These are phyloP conservation scores for Cremastobaeus sp. DNA, from an alignment of 2,888 invertebrate genomes.

Conservation along the genomic window DNA sequence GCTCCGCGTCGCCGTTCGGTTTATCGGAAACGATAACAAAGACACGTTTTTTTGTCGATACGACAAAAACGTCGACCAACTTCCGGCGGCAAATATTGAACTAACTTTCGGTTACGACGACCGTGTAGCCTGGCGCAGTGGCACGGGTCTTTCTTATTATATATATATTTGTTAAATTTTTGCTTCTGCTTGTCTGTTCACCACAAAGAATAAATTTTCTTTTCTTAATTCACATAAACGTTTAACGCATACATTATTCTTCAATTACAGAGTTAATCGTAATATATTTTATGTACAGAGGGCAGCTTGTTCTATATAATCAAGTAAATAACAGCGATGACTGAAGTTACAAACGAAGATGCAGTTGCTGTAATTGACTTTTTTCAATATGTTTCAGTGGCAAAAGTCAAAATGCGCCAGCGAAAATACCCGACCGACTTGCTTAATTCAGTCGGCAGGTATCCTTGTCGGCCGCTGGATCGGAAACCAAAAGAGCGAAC, in stretches of 20 bases:
- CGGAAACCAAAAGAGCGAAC: too few species aligned
- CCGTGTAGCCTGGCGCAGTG: constrained; percentile 61
- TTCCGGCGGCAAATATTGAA: too few species aligned
- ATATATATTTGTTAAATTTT: constrained; percentile 24
- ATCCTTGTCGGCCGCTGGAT: too few species aligned
- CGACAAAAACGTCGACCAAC: constrained; percentile 40
- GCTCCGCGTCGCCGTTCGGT: too few species aligned
- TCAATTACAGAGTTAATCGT: constrained; percentile 75
- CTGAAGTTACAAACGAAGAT: constrained; percentile 66
- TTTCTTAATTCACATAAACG: constrained; percentile 71
- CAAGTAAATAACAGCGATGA: constrained; percentile 67
- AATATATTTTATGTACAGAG: constrained; percentile 74
- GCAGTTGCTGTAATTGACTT: constrained; percentile 64
- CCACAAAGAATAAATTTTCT: constrained; percentile 61
- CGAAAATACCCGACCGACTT: too few species aligned
- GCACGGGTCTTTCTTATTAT: constrained; percentile 63
- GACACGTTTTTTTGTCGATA: constrained; percentile 42
- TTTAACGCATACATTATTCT: constrained; percentile 75
- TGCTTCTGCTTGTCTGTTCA: constrained; percentile 43
- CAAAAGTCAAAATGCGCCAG: constrained; percentile 22
- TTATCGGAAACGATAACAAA: constrained; percentile 8
- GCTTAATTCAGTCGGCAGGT: too few species aligned
- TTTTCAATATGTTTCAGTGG: constrained; percentile 35
- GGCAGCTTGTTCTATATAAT: constrained; percentile 74
- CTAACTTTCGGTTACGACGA: neutral